Percentiles rank a stretch among this genome's conserved stretches.
Evolutionary conservation across 2,113 vertebrate species (phyloP).

Genomic region (Setophaga coronata): DNA sequence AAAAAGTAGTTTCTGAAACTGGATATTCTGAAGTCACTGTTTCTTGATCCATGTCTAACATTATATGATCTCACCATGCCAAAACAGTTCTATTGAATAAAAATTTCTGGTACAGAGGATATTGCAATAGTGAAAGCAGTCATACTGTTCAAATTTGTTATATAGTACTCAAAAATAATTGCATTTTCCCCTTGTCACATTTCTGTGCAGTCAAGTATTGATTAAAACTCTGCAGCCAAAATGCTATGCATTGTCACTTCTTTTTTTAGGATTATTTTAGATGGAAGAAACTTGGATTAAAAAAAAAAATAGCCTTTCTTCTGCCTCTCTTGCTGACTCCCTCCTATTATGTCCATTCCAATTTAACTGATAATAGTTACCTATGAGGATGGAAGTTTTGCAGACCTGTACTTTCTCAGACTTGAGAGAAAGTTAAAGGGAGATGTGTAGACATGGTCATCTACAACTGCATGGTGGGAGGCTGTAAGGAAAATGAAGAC

Average conservation of each 20-base stretch:
- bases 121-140: not conserved
- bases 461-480: not conserved
- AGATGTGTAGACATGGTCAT: not conserved
- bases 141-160: not conserved
- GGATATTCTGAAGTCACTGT: not conserved
- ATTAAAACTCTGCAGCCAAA: not conserved
- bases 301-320: not conserved
- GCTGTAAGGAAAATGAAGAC: not conserved
- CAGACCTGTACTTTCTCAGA: not conserved
- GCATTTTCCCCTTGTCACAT: not conserved
- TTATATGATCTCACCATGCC: not conserved
- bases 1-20: not conserved
- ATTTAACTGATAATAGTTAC: not conserved
- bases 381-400: not conserved
- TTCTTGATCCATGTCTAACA: not conserved
- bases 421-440: not conserved
- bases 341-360: not conserved
- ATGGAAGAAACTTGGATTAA: not conserved
- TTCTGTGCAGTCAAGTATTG: not conserved
- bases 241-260: not conserved
- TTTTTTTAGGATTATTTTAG: not conserved
- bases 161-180: not conserved
- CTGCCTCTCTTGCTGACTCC: not conserved
- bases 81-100: not conserved
- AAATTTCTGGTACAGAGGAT: not conserved